Percentiles rank a stretch among this genome's conserved stretches.
phyloP scores from a whole-genome alignment of 2,888 invertebrate genomes.

The Yponomeuta plumbellus region DNA sequence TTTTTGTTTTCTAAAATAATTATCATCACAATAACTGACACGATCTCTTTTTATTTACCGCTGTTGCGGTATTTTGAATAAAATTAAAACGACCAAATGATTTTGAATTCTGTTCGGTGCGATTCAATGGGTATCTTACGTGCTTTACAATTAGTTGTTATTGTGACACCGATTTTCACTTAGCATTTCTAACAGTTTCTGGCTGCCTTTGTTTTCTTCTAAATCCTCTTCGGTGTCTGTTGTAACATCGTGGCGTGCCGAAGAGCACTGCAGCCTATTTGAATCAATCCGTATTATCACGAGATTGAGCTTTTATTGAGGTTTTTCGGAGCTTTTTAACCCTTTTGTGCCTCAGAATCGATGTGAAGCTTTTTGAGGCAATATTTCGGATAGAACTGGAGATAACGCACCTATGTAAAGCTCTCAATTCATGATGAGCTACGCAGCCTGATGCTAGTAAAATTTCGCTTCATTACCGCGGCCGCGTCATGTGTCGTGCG shows the following conservation, averaged over 20 bases:
- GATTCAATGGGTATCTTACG: conserved; percentile 42
- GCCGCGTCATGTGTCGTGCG: neutral
- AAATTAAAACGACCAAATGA: conserved; percentile 59
- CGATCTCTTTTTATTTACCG: conserved; percentile 71
- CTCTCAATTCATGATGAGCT: no score
- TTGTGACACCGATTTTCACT: conserved; percentile 16
- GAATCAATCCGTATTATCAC: no score
- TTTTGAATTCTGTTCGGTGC: conserved; percentile 50
- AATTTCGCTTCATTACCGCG: conserved; percentile 9
- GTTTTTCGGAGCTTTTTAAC: no score
- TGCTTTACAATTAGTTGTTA: conserved; percentile 17
- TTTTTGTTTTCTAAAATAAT: conserved; percentile 74
- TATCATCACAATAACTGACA: conserved; percentile 72
- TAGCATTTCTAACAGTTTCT: conserved; percentile 13
- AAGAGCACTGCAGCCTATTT: neutral
- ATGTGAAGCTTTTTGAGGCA: no score
- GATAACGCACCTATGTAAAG: no score
- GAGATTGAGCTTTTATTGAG: no score
- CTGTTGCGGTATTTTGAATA: conserved; percentile 73
- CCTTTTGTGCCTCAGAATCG: no score
- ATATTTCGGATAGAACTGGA: no score
- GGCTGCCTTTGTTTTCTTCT: neutral
- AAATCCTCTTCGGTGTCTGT: neutral
- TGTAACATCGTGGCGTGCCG: neutral
- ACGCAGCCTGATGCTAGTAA: no score